Conservation (phyloP, 2,113 vertebrate species). For the Lutjanus erythropterus region DNA sequence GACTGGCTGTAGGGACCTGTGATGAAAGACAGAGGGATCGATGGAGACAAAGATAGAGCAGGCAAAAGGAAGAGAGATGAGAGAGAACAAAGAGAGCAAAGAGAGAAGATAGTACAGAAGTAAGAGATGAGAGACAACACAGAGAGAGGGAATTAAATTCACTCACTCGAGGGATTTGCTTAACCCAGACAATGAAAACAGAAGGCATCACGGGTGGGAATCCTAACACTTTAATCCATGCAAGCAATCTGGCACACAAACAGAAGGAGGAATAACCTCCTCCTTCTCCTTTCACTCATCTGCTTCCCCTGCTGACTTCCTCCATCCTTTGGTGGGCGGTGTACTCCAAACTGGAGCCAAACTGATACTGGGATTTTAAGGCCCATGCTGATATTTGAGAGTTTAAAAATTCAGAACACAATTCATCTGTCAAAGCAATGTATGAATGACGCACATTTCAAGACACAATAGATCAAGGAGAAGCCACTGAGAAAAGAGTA, state of each 20-base stretch:
- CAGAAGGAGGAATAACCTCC: constrained; percentile 1
- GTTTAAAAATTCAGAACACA: neutral
- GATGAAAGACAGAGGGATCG: constrained; percentile 28
- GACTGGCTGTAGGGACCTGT: constrained; percentile 61
- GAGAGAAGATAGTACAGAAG: constrained; percentile 7
- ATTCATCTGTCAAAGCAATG: neutral
- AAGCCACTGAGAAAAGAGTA: neutral
- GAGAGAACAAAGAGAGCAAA: constrained; percentile 3
- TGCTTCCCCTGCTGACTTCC: neutral
- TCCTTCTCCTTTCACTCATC: neutral
- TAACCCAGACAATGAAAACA: constrained; percentile 53
- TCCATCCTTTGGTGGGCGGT: neutral
- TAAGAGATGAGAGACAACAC: constrained; percentile 24
- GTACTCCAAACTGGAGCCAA: neutral
- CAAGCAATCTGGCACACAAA: constrained; percentile 47
- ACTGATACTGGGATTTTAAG: neutral
- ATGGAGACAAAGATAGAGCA: constrained; percentile 23
- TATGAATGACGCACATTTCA: neutral
- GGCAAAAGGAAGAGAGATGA: constrained; percentile 2
- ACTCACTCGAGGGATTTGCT: constrained; percentile 44
- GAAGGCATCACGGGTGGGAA: constrained; percentile 55
- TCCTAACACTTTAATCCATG: constrained; percentile 66
- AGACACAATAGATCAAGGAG: neutral
- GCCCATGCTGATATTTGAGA: neutral
- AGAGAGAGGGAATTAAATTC: constrained; percentile 49